phyloP scores from a whole-genome alignment of 2,888 invertebrate genomes.

The Corbicula japonica region DNA sequence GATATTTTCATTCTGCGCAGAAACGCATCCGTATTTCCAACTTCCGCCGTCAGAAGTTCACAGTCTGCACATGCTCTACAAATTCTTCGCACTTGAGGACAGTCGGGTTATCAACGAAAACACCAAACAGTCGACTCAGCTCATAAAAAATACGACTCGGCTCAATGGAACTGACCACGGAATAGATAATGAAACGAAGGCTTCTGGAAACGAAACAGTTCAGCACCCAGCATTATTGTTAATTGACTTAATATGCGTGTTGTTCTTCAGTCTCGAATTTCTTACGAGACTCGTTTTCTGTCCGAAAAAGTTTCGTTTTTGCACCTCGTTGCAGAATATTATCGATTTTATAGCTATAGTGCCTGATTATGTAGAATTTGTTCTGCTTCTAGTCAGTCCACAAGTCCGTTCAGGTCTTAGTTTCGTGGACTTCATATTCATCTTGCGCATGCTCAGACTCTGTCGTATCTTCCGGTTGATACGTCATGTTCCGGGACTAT shows the following conservation, averaged over 20 bases:
- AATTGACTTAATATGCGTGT: conserved; percentile 81
- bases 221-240: conserved; percentile 80
- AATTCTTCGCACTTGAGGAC: conserved; percentile 64
- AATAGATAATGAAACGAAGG: too few relatives aligned
- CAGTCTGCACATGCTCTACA: conserved; percentile 52
- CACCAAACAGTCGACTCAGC: conserved; percentile 3
- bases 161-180: too few relatives aligned
- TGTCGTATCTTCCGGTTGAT: conserved; percentile 84
- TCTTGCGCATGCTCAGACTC: conserved; percentile 82
- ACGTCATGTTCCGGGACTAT: conserved; percentile 83
- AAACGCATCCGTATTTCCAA: conserved; percentile 81
- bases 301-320: conserved; percentile 80
- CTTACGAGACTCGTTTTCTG: conserved; percentile 80
- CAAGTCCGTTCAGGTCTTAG: conserved; percentile 70
- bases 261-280: conserved; percentile 84
- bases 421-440: conserved; percentile 83
- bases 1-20: conserved; percentile 83
- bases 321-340: conserved; percentile 82
- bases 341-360: conserved; percentile 83
- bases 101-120: conserved; percentile 30
- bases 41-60: conserved; percentile 58
- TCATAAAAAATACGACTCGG: conserved; percentile 10
- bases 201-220: too few relatives aligned
- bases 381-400: conserved; percentile 76
- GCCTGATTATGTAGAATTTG: conserved; percentile 82